phyloP scores from a whole-genome alignment of 2,888 invertebrate species.

The Mesorhabditis spiculigera region DNA sequence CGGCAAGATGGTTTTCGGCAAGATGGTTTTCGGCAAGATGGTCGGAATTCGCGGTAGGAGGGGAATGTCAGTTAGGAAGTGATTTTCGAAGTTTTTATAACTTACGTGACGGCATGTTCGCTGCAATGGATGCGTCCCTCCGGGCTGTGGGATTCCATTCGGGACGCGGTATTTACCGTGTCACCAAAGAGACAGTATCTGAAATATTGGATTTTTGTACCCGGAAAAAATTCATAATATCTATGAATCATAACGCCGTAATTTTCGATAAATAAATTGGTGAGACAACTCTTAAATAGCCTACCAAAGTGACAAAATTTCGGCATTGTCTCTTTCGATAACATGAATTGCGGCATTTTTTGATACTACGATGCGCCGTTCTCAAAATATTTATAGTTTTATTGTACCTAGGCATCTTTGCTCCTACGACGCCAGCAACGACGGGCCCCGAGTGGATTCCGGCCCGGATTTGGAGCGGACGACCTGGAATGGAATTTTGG shows the following conservation, averaged over 20 bases:
- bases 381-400: too few relatives aligned
- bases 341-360: too few relatives aligned
- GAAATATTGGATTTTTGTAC: constrained; percentile 7
- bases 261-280: too few relatives aligned
- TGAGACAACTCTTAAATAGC: too few relatives aligned
- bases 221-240: too few relatives aligned
- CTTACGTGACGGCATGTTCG: constrained; percentile 33
- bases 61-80: background rate
- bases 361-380: too few relatives aligned
- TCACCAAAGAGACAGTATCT: constrained; percentile 52
- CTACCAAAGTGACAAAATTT: too few relatives aligned
- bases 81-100: background rate
- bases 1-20: too few relatives aligned
- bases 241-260: too few relatives aligned
- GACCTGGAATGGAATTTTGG: background rate
- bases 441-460: constrained; percentile 52
- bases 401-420: constrained; percentile 45
- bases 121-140: constrained; percentile 46
- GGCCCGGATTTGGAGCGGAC: constrained; percentile 40
- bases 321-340: too few relatives aligned
- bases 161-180: constrained; percentile 46
- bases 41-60: background rate
- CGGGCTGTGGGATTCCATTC: constrained; percentile 48
- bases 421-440: constrained; percentile 52
- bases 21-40: too few relatives aligned